Evolutionary conservation across 2,797 vertebrate species (phyloP), one percentile per base, ranked within the genome.

Genomic region (Caiman crocodilus): DNA sequence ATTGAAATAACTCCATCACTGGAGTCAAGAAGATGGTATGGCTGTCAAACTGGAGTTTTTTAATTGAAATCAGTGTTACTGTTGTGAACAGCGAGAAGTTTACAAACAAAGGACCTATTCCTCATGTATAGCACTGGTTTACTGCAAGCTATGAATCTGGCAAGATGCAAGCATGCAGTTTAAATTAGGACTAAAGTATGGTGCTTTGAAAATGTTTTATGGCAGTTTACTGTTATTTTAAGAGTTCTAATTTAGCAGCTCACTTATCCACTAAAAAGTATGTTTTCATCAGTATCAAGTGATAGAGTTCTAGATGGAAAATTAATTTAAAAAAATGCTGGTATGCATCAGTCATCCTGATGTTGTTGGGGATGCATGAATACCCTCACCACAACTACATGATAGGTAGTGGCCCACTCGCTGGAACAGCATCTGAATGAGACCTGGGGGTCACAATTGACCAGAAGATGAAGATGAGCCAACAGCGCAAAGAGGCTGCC

Each of bases 191-290:
- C 88, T 3, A 57, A 8, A 64, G 42, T 61, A 12, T 13, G 8
- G n/a, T 77, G 5, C 32, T 89, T 87, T 65, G 30, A 82, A 85
- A 88, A 11, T 3, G 6, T 23, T 85, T 57, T 35, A 4, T 61
- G 56, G 50, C 50, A 89, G 67, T 4, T 14, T 2, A 2, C 8
- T 59, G 3, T 67, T 75, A 26, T 63, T 69, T 90, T 73, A 61
- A 85, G 80, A n/a, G 42, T 73, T 90, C 35, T 6, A 76, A 11
- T 74, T 11, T 6, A 0, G 0, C 76, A 55, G 30, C 71, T 88
- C 61, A 32, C 6, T 82, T 85, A 90, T 89, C 15, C 18, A 55
- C 30, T 82, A 77, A 89, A 94, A 88, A 79, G 77, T 87, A 92
- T 7, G 28, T 90, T 85, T 95, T 64, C 14, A 2, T 16, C 26